Evolutionary conservation across 2,797 vertebrate genomes (phyloP), one percentile per base, ranked within the genome.

Genomic region (Poeciliopsis gracilis): DNA sequence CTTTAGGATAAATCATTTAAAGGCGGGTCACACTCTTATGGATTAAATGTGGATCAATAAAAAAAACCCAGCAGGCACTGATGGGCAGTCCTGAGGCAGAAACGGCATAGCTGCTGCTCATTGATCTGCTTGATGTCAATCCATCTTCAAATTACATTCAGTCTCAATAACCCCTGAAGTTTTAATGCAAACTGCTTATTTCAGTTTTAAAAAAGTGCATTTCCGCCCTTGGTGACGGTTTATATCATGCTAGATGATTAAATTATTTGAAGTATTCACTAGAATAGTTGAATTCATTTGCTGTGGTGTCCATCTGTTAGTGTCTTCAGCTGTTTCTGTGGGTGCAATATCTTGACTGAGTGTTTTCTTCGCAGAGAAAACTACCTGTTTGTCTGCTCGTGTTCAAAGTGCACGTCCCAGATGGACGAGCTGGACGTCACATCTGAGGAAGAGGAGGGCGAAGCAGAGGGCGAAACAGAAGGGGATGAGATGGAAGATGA

Each of bases 381-480:
- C 95, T 99, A 99, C 93, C 94, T 99, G 87, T 99, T 99, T 25
- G 92, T 96, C 84, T 99, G 98, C 93, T 97, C 97, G 9, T 99
- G 98, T 89, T 96, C 96, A 73, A 99, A 98, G 96, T 99, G 98
- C 90, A 78, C 95, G 76, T 96, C 96, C 1, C 98, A 99, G 95
- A 95, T 94, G 1, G 96, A 97, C 0, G 98, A 99, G 11, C 93
- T 96, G 0, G 98, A 98, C 0, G 76, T 97, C 91, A 99, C 98
- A 4, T 99, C 98, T 0, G 98, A 99, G 0, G 98, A 99, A 47
- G 98, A 98, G 75, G 97, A 98, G 0, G 97, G 92, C 0, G 95
- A 95, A 77, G 96, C 90, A 72, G 96, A 96, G 86, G 95, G 94
- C 23, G 96, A 96, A 89, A 95, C 93, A 0, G 97, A 97, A 84